Conservation (phyloP, 2,888 invertebrate species). For the Oasisia sp. region DNA sequence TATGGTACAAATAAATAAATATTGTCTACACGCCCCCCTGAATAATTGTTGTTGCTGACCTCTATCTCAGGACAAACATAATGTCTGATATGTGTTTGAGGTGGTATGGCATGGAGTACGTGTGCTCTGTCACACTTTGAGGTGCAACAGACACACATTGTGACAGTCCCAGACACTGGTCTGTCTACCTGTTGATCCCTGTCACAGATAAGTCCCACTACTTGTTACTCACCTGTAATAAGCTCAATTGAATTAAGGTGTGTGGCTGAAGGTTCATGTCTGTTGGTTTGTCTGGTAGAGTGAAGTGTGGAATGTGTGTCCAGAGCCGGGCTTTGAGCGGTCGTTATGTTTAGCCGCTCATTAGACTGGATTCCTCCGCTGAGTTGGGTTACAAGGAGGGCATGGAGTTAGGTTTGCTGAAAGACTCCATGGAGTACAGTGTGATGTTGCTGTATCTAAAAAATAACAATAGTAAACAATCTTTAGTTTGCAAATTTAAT, state of each 20-base stretch:
- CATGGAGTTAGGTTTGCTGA: not conserved
- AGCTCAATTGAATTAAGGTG: not conserved
- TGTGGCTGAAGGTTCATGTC: not conserved
- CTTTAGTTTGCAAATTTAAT: not conserved
- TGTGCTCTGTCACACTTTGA: not conserved
- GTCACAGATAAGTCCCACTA: not conserved
- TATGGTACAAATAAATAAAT: too few relatives aligned
- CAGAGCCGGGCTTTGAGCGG: not conserved
- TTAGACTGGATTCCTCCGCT: not conserved
- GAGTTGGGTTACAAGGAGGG: not conserved
- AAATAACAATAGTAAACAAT: not conserved
- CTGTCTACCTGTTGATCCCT: not conserved
- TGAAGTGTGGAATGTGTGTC: not conserved
- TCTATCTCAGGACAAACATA: not conserved
- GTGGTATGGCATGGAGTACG: not conserved
- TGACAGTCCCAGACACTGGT: not conserved
- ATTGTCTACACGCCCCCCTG: not conserved
- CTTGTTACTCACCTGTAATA: not conserved
- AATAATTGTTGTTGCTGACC: not conserved
- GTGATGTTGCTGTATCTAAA: too few relatives aligned
- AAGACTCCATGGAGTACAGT: too few relatives aligned
- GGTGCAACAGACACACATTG: not conserved
- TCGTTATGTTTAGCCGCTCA: not conserved
- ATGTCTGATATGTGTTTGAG: not conserved
- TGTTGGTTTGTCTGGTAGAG: not conserved